Evolutionary conservation across 2,113 vertebrate species (phyloP), one percentile per base, ranked within the genome.

Genomic region (Coptodon bakossiorum): DNA sequence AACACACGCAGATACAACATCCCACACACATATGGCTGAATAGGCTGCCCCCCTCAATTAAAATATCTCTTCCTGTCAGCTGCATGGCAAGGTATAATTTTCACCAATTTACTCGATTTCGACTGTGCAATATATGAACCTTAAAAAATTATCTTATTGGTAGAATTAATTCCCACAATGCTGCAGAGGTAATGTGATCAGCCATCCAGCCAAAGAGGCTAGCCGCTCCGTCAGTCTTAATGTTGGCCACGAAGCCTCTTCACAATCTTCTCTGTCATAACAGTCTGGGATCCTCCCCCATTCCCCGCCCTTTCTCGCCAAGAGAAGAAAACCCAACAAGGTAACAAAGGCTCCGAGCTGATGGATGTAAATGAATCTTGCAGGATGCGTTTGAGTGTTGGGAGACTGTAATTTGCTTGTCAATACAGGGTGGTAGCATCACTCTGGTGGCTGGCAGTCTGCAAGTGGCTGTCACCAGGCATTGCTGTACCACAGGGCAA

Each of bases 161-260:
- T 98, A 97, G 97, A 98, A 99, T 99, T 99, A 98, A 98, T 99
- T 98, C 96, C 97, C 97, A 98, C 97, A 97, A 97, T 98, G 96
- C 96, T 93, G 95, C 96, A 94, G 96, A 92, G 89, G 97, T 97
- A 98, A 98, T 97, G 96, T 96, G 98, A 96, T 98, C 97, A 97
- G 94, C 97, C 98, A 98, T 97, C 96, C 97, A 97, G 96, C 94
- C 97, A 97, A 94, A 96, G 95, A 96, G 96, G 96, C 93, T 94
- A 95, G 95, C 96, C 34, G 92, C 89, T 93, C 97, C 97, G 97
- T 97, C 98, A 98, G 96, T 98, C 98, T 98, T 98, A 97, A 98
- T 98, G 97, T 97, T 92, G 96, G 92, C 93, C 93, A 95, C 96
- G 95, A 95, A 95, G 87, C 95, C 96, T 92, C 96, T 96, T 96